These are phyloP conservation scores for Embidobia sp. DNA, from an alignment of 2,888 invertebrate genomes.

Conservation along the genomic window DNA sequence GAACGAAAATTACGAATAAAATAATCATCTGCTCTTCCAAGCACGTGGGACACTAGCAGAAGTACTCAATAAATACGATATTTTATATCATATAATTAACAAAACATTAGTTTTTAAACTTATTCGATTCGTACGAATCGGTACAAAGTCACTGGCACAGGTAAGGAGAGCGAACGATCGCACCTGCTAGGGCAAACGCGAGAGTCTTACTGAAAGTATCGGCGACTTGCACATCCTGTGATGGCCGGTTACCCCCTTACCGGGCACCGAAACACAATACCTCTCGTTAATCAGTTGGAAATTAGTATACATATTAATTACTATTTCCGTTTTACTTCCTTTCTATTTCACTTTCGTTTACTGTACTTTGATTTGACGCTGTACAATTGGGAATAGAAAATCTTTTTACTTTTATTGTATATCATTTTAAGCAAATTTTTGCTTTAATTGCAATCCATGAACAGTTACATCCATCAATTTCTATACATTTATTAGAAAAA, in stretches of 20 bases:
- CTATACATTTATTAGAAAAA: too few relatives aligned
- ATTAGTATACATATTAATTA: constrained; percentile 48
- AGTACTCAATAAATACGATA: too few relatives aligned
- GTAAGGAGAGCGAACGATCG: constrained; percentile 44
- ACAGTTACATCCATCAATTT: too few relatives aligned
- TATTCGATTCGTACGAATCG: too few relatives aligned
- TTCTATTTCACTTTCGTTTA: constrained; percentile 33
- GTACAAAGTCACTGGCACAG: constrained; percentile 19
- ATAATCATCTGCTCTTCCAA: too few relatives aligned
- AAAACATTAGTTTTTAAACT: too few relatives aligned
- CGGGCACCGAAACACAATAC: constrained; percentile 38
- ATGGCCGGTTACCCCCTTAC: constrained; percentile 54
- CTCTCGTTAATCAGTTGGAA: constrained; percentile 40
- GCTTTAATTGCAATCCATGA: too few relatives aligned
- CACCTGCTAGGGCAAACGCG: constrained; percentile 72
- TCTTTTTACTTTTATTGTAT: too few relatives aligned
- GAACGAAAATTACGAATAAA: too few relatives aligned
- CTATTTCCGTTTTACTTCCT: constrained; percentile 32
- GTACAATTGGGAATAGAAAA: not conserved
- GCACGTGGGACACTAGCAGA: too few relatives aligned
- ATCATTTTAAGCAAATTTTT: too few relatives aligned
- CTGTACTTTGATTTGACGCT: not conserved
- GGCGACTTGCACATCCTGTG: constrained; percentile 53
- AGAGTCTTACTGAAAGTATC: constrained; percentile 76
- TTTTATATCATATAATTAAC: too few relatives aligned